phyloP scores from a whole-genome alignment of 1,140 invertebrate genomes.

The Pseudobourletiella spinata region DNA sequence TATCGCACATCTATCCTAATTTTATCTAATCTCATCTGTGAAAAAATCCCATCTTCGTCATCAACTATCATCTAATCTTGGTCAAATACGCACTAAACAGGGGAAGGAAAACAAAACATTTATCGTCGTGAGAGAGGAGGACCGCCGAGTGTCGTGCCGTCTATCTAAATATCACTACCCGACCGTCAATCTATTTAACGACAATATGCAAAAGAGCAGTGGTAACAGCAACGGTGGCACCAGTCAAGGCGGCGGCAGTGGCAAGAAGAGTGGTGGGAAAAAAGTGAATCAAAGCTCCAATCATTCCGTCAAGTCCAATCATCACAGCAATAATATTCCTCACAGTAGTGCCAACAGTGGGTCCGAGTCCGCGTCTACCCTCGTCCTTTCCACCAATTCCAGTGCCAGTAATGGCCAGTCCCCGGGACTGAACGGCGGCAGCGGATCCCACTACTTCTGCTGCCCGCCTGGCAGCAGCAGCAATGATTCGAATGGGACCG shows the following conservation, averaged over 20 bases:
- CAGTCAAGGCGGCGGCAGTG: too few relatives aligned
- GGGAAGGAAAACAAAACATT: background rate
- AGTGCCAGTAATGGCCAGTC: background rate
- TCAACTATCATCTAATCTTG: too few relatives aligned
- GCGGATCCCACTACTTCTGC: background rate
- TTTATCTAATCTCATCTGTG: constrained; percentile 17
- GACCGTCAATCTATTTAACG: background rate
- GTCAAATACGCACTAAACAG: too few relatives aligned
- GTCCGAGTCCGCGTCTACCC: background rate
- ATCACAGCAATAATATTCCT: background rate
- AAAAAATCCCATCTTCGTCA: background rate
- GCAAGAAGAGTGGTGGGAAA: background rate
- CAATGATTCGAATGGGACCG: background rate
- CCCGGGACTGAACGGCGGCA: background rate
- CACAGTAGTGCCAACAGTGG: background rate
- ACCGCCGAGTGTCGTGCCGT: too few relatives aligned
- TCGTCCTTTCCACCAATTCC: background rate
- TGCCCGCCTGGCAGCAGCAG: background rate
- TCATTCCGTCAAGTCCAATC: background rate
- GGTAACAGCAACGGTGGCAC: background rate
- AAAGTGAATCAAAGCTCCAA: background rate
- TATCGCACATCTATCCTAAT: constrained; percentile 12
- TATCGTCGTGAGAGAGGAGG: too few relatives aligned
- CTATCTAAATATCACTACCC: background rate
- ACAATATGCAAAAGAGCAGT: constrained; percentile 6